Percentiles rank a stretch among this genome's conserved stretches.
Evolutionary conservation across 2,797 vertebrate species (phyloP).

Genomic region (Phrynocephalus vlangalii): DNA sequence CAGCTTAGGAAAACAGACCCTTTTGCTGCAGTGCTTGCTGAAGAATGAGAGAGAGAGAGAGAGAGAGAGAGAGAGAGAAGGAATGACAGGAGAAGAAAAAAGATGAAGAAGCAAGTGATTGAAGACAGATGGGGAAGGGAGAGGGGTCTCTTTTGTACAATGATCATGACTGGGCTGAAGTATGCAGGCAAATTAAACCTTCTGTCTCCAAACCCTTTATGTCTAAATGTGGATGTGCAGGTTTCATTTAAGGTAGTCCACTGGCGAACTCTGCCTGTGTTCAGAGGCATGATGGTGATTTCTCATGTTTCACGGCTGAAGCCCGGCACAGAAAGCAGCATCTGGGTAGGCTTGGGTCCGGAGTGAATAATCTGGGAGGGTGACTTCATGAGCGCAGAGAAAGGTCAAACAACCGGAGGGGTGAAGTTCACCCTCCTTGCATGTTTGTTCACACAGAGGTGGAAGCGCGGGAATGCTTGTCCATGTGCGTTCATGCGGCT

Average conservation of each 20-base stretch:
- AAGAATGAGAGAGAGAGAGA: no score
- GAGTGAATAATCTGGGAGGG: background rate
- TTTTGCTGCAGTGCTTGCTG: constrained; percentile 17
- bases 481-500: background rate
- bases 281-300: background rate
- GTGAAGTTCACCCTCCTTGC: background rate
- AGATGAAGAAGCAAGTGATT: background rate
- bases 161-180: background rate
- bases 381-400: background rate
- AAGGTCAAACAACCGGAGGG: background rate
- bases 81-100: background rate
- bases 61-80: no score
- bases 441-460: background rate
- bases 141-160: background rate
- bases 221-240: background rate
- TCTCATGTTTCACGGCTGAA: background rate
- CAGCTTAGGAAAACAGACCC: background rate
- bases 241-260: background rate
- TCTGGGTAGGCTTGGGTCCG: background rate
- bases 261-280: background rate
- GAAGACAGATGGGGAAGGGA: background rate
- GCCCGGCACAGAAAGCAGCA: background rate
- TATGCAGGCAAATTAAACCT: background rate
- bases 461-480: background rate
- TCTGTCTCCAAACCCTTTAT: background rate